Evolutionary conservation across 2,888 invertebrate species (phyloP), one percentile per base, ranked within the genome.

Genomic region (Gnatocerus cornutus): DNA sequence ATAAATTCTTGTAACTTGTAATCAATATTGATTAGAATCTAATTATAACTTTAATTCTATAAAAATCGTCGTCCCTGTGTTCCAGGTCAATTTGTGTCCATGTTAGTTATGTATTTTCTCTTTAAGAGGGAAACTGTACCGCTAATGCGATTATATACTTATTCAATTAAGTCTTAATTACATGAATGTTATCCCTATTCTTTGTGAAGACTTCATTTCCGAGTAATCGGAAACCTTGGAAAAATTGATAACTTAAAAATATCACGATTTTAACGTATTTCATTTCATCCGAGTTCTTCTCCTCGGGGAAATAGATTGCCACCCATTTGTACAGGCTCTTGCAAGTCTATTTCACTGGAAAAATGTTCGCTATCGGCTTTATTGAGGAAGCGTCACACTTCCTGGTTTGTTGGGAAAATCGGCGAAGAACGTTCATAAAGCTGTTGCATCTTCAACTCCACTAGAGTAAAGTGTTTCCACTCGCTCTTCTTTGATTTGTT

Each of bases 291-390:
- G 10, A 1, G 12, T 6, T 41, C 10, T 5, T 13, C 10, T 12
- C 41, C 7, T 41, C 12, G 10, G 33, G n/a, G 33, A 10, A 7
- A 2, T 41, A n/a, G 41, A 41, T 41, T 41, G 41, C 12, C 13
- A 13, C 21, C 8, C 4, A 48, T 16, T 14, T 48, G 48, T 29
- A 27, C 50, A n/a, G n/a, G 27, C 50, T 6, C 50, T 30, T 50
- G 27, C 50, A 50, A 13, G 50, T 29, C n/a, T 13, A 50, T 50
- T 50, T 29, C 29, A 12, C 16, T 29, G 50, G 27, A 12, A 50
- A 50, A 50, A 50, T 50, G 50, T 14, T n/a, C 29, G 5, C n/a
- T 50, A 50, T 50, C 30, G 50, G 29, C 30, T 50, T 50, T 50
- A 50, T 50, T 50, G 50, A 50, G 50, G 50, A 50, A 50, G 50